Evolutionary conservation across 2,113 vertebrate species (phyloP), one percentile per base, ranked within the genome.

Genomic region (Columbina picui): DNA sequence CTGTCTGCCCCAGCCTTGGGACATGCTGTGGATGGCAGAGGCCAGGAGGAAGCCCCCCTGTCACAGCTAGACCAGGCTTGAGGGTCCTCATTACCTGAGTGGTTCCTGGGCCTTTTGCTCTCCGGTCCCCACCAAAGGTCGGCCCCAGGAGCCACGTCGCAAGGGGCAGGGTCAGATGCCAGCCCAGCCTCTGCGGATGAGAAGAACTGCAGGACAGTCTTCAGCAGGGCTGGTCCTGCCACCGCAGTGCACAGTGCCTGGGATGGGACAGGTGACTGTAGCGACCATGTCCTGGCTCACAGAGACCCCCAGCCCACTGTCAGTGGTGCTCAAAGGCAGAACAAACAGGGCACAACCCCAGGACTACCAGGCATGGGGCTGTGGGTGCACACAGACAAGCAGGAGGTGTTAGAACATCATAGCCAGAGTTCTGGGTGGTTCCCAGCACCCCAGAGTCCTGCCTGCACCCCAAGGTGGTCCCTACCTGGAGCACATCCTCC

Each of bases 121-220:
- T 91, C 92, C 0, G 18, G 34, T 41, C 22, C 88, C 92, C 82
- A 90, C 69, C 77, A 91, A 7, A 74, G 43, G 6, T 94, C 89
- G 0, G 59, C 14, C 14, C 68, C 82, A 6, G 53, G 20, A 25
- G 39, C 34, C 9, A 10, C 17, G 26, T 93, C 75, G 0, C 41
- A 34, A 43, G 59, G 9, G 18, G 73, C 45, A 8, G 61, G 14
- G 2, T 96, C 96, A 57, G 84, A 22, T 0, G 53, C 74, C 77
- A 85, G 77, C 55, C 96, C 96, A 3, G 96, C 97, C 83, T 99
- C 99, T 0, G 91, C 50, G 56, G 98, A 98, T 2, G 99, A 98
- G 96, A 99, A 99, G 76, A 99, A 98, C 96, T 99, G 98, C 86
- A 99, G 98, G 97, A 99, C 97, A 0, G 98, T 99, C 97, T 99